phyloP scores from a whole-genome alignment of 1,140 invertebrate species.

The Drosophila ambigua region DNA sequence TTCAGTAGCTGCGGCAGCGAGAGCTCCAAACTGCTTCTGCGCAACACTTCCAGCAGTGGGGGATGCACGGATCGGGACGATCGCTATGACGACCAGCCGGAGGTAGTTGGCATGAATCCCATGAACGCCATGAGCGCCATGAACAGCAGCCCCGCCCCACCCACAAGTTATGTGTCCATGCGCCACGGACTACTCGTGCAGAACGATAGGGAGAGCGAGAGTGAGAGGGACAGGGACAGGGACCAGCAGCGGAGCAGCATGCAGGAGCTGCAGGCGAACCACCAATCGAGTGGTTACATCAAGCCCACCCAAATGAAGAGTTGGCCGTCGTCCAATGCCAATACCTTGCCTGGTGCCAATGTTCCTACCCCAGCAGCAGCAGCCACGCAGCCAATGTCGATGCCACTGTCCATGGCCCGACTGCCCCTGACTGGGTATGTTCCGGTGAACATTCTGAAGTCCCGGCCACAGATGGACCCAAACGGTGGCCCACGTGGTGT shows the following conservation, averaged over 20 bases:
- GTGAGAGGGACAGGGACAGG: slow-evolving; percentile 22
- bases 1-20: slow-evolving; percentile 65
- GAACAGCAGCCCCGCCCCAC: slow-evolving; percentile 15
- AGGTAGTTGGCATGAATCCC: not conserved
- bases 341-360: slow-evolving; percentile 22
- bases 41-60: slow-evolving; percentile 40
- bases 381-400: not conserved
- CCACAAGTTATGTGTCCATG: slow-evolving; percentile 56
- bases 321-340: slow-evolving; percentile 46
- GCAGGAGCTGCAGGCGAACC: not conserved
- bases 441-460: slow-evolving; percentile 54
- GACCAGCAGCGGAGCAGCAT: slow-evolving; percentile 1
- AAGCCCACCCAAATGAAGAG: slow-evolving; percentile 69
- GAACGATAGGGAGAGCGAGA: slow-evolving; percentile 35
- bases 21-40: slow-evolving; percentile 61
- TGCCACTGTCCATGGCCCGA: slow-evolving; percentile 1
- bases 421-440: slow-evolving; percentile 63
- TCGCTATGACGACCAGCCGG: slow-evolving; percentile 35
- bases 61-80: slow-evolving; percentile 31
- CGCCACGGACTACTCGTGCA: slow-evolving; percentile 24
- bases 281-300: slow-evolving; percentile 49
- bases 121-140: not conserved
- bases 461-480: slow-evolving; percentile 10
- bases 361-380: not conserved
- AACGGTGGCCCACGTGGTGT: not conserved